Evolutionary conservation across 2,113 vertebrate genomes (phyloP), one percentile per base, ranked within the genome.

Genomic region (Craseonycteris thonglongyai): DNA sequence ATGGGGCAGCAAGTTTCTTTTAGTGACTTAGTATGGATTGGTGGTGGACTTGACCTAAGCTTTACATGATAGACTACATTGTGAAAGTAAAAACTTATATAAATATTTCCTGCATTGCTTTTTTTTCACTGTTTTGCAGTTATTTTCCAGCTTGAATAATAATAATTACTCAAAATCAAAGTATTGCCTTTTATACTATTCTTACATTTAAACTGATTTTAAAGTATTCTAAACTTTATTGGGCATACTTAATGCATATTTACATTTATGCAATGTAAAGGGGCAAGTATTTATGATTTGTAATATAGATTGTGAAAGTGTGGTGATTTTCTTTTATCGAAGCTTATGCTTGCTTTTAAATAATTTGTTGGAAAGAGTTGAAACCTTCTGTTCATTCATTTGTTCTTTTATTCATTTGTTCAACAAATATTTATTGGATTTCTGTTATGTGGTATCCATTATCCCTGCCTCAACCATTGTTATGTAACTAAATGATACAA

Each of bases 211-310:
- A 56, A 56, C 87, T 92, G 49, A n/a, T 51, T 90, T 96, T 95
- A 96, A 95, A 54, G 54, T 97, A 59, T 74, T 45, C 19, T 92
- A 72, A 90, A 45, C 49, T 93, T 97, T 96, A 65, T 80, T 90
- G 38, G 35, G 61, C 28, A 49, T 16, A 74, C 11, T 69, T 66
- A 40, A 12, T 56, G 22, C 59, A 51, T 59, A 6, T 51, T 69
- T 80, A 68, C 13, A 54, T 78, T 82, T 79, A 76, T 82, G 18
- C 13, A 72, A 35, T 79, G 26, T 63, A 18, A 90, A 51, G 3
- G 19, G 19, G 66, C 75, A n/a, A 61, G 16, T 69, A 47, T 66
- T 78, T 91, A 49, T 65, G 24, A 88, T 78, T 26, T 59, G 4
- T 91, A 45, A 54, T 78, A 56, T 68, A 66, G 58, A 78, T 72